Evolutionary conservation across 1,140 invertebrate genomes (phyloP), one percentile per base, ranked within the genome.

Genomic region (Drosophila jambulina): DNA sequence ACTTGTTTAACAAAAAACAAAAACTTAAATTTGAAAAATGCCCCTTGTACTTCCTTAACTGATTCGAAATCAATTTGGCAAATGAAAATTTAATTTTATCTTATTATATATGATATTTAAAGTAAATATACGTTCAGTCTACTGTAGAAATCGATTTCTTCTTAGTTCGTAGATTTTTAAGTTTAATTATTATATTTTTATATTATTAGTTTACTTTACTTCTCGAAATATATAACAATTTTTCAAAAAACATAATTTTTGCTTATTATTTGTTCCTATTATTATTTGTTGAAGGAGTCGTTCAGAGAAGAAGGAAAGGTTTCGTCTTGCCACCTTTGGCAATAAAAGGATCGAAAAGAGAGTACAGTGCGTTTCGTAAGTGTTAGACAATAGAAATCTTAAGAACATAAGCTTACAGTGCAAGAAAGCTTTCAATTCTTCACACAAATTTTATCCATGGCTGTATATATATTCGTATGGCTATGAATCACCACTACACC

Each of bases 181-280:
- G 63, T 54, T 59, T 38, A 54, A 59, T 58, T 68, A 62, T 54
- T 54, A 5, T 36, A 53, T 78, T 82, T 88, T 84, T 82, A 84
- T 84, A 90, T 90, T 76, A 75, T 80, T 88, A 88, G 83, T 58
- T 64, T 77, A 83, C 65, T 81, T 88, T 84, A 88, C 82, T 78
- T 79, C 80, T 78, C 69, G 62, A 87, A 88, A 88, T 84, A 88
- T 88, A 88, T 88, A 88, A 87, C 84, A 88, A 78, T 83, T 87
- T 83, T 75, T 63, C 58, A 75, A 78, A 83, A 64, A 80, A 74
- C 29, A 67, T 19, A 36, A 21, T 0, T 32, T 45, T 67, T 45
- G 38, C 23, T 58, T 70, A 45, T 34, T 36, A 46, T 82, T 74
- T 53, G 34, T 45, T 40, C 40, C 42, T 40, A 3, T 42, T 36